These are phyloP conservation scores for Oligia latruncula DNA, from an alignment of 2,888 invertebrate species.

Conservation along the genomic window DNA sequence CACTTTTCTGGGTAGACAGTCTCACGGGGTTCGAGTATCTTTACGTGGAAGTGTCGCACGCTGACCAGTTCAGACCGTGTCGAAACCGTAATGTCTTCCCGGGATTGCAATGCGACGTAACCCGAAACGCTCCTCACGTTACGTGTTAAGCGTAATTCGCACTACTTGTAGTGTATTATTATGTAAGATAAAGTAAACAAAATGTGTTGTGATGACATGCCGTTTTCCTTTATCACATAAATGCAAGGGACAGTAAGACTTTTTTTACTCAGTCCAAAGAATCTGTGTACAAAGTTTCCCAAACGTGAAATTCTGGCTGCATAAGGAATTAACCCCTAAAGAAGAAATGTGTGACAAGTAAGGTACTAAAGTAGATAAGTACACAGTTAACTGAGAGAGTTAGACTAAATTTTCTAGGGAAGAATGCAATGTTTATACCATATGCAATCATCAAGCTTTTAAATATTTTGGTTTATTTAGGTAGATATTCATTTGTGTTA, in stretches of 20 bases:
- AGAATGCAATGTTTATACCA: not conserved
- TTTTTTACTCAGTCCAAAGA: no score
- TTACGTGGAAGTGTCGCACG: slow-evolving; percentile 80
- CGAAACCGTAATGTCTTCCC: slow-evolving; percentile 86
- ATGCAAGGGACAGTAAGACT: not conserved
- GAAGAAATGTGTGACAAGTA: not conserved
- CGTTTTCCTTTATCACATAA: slow-evolving; percentile 38
- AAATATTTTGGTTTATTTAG: not conserved
- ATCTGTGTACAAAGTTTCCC: no score
- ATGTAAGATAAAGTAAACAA: slow-evolving; percentile 71
- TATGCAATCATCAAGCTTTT: not conserved
- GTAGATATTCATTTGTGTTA: not conserved
- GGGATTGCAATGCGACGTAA: slow-evolving; percentile 80
- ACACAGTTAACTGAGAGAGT: no score
- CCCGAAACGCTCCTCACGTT: slow-evolving; percentile 81
- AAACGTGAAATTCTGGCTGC: not conserved
- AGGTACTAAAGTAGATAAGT: not conserved
- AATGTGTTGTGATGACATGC: slow-evolving; percentile 55
- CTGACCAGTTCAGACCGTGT: slow-evolving; percentile 72
- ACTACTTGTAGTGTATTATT: slow-evolving; percentile 63
- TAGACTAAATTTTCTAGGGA: not conserved
- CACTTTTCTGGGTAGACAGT: slow-evolving; percentile 51
- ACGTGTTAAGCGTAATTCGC: slow-evolving; percentile 74
- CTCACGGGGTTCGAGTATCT: slow-evolving; percentile 79
- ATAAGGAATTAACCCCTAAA: not conserved